Evolutionary conservation across 2,888 invertebrate species (phyloP), one percentile per base, ranked within the genome.

Genomic region (Anticlea derivata): DNA sequence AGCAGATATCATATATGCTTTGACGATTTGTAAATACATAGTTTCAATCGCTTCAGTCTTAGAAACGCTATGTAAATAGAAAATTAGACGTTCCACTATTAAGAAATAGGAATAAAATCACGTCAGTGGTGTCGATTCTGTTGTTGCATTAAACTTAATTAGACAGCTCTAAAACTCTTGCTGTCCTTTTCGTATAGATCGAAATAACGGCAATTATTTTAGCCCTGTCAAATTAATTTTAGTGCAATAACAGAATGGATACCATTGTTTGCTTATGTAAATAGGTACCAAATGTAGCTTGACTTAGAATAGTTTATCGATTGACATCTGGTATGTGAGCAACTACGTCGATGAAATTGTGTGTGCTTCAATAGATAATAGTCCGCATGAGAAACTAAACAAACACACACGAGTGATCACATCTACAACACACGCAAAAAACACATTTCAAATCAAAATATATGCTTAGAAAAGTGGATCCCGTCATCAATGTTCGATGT

Each of bases 321-420:
- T 64, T 52, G 72, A 73, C 63, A 81, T 87, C 89, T 88, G 89
- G 90, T 90, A 90, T 89, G 90, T 90, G 90, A 90, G 90, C 90
- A 67, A 84, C 80, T 73, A 73, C 80, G 80, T 77, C 72, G 73
- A 70, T 73, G 69, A 71, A 63, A 60, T 43, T 80, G 74, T 82
- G 78, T 88, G 88, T 86, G 87, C 86, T 87, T 87, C 66, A 73
- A 60, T 84, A 82, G 85, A 60, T 65, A 66, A 74, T 73, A 79
- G 75, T 54, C 70, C 73, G 87, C 87, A 87, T 87, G 86, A 66
- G 65, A 64, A 75, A 44, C 53, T 64, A 65, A 64, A 72, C 73
- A 76, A 63, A 73, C 73, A 79, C 68, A 81, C 79, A 75, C 73
- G 66, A 70, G 73, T 74, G 70, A 68, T 69, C 72, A 71, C 67